Conservation (phyloP, 1,140 invertebrate genomes). For the Hylyphantes graminicola region DNA sequence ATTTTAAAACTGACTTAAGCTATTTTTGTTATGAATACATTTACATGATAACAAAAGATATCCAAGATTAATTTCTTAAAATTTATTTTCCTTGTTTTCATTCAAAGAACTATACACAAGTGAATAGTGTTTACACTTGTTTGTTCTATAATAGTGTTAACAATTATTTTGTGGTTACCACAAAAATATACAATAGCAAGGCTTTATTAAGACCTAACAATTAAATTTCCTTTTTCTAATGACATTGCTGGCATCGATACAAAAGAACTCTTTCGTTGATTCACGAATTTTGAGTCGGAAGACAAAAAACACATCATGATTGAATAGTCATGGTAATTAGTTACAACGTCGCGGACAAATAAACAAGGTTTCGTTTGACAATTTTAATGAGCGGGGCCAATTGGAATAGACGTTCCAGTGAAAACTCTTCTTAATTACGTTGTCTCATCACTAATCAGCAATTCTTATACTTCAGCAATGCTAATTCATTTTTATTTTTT, state of each 20-base stretch:
- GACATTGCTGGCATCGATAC: slow-evolving; percentile 14
- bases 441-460: too few relatives aligned
- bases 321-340: slow-evolving; percentile 11
- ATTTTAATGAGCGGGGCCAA: slow-evolving; percentile 14
- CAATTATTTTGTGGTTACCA: not conserved
- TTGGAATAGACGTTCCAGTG: not conserved
- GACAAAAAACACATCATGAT: not conserved
- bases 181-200: not conserved
- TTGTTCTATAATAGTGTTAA: not conserved
- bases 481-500: too few relatives aligned
- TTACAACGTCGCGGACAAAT: not conserved
- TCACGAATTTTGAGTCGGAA: not conserved
- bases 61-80: too few relatives aligned
- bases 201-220: slow-evolving; percentile 30
- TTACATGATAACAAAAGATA: too few relatives aligned
- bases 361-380: not conserved
- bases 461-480: too few relatives aligned
- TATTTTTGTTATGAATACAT: too few relatives aligned
- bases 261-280: not conserved
- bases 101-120: too few relatives aligned
- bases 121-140: not conserved
- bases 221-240: slow-evolving; percentile 42
- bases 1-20: too few relatives aligned
- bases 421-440: too few relatives aligned
- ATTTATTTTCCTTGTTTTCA: too few relatives aligned